A percentile compares a stretch with the other conserved stretches of the same genome.
These are phyloP conservation scores for Catocala sponsa DNA, from an alignment of 2,888 invertebrate genomes.

Conservation along the genomic window DNA sequence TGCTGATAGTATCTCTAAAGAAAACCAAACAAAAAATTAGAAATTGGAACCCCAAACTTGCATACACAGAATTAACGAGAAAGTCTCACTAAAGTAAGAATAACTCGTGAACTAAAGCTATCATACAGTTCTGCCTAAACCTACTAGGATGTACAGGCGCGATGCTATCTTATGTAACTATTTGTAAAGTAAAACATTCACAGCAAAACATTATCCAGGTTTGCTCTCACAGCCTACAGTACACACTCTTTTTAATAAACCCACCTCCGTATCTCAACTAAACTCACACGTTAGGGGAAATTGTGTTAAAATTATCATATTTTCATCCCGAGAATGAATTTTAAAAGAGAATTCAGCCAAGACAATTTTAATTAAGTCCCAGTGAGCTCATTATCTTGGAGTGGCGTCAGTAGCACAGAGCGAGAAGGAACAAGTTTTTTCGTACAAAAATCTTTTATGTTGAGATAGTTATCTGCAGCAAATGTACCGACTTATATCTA, in stretches of 20 bases:
- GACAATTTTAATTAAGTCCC: slow-evolving; percentile 63
- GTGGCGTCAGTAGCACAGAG: slow-evolving; percentile 42
- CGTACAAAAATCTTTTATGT: slow-evolving; percentile 45
- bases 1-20: too few species aligned
- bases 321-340: slow-evolving; percentile 48
- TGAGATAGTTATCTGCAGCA: slow-evolving; percentile 48
- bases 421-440: slow-evolving; percentile 42
- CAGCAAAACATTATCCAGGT: too few species aligned
- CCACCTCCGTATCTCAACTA: slow-evolving; percentile 27
- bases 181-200: too few species aligned
- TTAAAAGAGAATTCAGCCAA: slow-evolving; percentile 50
- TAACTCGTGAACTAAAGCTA: too few species aligned
- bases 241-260: slow-evolving; percentile 11
- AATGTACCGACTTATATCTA: slow-evolving; percentile 48
- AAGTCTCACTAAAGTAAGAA: too few species aligned
- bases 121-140: too few species aligned
- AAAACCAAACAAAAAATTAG: too few species aligned
- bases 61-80: too few species aligned
- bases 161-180: too few species aligned
- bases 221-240: background rate
- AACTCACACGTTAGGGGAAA: slow-evolving; percentile 31
- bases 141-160: too few species aligned
- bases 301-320: slow-evolving; percentile 51
- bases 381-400: slow-evolving; percentile 57
- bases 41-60: too few species aligned